Base-by-base conservation (phyloP, 2,113 vertebrate species). In the Antennarius striatus region DNA sequence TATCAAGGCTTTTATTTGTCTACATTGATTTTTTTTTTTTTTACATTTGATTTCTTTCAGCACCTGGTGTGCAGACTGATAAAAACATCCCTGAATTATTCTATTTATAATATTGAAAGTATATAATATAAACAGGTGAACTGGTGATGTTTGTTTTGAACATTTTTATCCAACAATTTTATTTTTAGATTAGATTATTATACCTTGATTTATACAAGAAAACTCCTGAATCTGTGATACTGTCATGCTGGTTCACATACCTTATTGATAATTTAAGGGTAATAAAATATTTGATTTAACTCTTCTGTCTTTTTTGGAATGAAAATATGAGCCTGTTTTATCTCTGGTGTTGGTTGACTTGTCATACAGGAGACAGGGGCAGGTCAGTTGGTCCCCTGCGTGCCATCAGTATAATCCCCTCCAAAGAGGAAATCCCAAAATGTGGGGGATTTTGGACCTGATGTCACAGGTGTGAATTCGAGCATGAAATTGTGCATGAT, bases 11-110 rank as follows among this genome's bases (percentile, higher is more conserved):
- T 81, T 82, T 81, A 83, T 58, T 22, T 77, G 71, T 81, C 59
- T 62, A 80, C 80, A 82, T 79, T 36, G 4, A 5, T 2, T 5
- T 36, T 36, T 36, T 36, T 6, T 36, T 36, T 86, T 43, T 85
- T 79, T 86, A 66, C 73, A 77, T 79, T 80, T 80, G 52, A 12
- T 59, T 46, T 65, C 80, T 87, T 83, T 76, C 90, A 89, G 93
- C 93, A 95, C 91, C 90, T 92, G 91, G 83, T 80, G 88, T 95
- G 91, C 92, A 86, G 53, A 88, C 78, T 78, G 86, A 75, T 85
- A 74, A 63, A 89, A 81, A 67, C 47, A 86, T 86, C 59, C 76
- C 82, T 59, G 78, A 82, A 90, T 70, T 57, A 78, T 75, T 86
- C 80, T 90, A 83, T 91, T 88, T 89, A 84, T 89, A 75, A 80